Percentiles rank a stretch among this genome's conserved stretches.
These are phyloP conservation scores for Gari tellinella DNA, from an alignment of 2,888 invertebrate genomes.

Conservation along the genomic window DNA sequence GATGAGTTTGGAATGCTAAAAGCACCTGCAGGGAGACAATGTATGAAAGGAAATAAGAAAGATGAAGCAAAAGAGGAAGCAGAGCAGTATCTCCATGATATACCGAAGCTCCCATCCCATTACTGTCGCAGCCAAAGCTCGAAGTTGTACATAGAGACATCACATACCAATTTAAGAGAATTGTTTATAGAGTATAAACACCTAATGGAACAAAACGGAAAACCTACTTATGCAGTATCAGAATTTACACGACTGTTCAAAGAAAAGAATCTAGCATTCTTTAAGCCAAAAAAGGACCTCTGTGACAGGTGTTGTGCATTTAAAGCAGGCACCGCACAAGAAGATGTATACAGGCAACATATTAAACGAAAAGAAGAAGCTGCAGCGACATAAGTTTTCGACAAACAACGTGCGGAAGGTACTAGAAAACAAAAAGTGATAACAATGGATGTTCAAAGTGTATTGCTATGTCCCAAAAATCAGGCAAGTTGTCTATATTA, in stretches of 20 bases:
- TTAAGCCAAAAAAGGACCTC: constrained; percentile 48
- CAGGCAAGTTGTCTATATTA: constrained; percentile 59
- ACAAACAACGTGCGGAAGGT: constrained; percentile 32
- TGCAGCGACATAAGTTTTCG: constrained; percentile 31
- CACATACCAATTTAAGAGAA: constrained; percentile 21
- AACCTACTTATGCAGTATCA: background rate
- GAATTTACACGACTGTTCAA: constrained; percentile 33
- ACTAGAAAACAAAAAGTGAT: constrained; percentile 27
- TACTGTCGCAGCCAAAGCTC: constrained; percentile 38
- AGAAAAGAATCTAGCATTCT: constrained; percentile 40
- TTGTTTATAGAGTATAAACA: constrained; percentile 28
- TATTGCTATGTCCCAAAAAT: constrained; percentile 48
- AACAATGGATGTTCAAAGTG: constrained; percentile 52
- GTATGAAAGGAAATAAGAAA: background rate
- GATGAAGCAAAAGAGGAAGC: constrained; percentile 3
- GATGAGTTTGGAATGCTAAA: constrained; percentile 3
- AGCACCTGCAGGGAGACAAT: background rate
- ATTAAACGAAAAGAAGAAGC: constrained; percentile 40
- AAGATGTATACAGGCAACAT: constrained; percentile 44
- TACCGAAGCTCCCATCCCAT: constrained; percentile 14
- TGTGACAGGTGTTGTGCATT: constrained; percentile 50
- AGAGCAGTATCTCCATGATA: background rate
- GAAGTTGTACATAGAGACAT: constrained; percentile 48
- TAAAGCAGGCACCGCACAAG: constrained; percentile 37
- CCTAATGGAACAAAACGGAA: constrained; percentile 3